Percentiles rank a stretch among this genome's conserved stretches.
Conservation (phyloP, 2,113 vertebrate species). For the Loxodonta africana region DNA sequence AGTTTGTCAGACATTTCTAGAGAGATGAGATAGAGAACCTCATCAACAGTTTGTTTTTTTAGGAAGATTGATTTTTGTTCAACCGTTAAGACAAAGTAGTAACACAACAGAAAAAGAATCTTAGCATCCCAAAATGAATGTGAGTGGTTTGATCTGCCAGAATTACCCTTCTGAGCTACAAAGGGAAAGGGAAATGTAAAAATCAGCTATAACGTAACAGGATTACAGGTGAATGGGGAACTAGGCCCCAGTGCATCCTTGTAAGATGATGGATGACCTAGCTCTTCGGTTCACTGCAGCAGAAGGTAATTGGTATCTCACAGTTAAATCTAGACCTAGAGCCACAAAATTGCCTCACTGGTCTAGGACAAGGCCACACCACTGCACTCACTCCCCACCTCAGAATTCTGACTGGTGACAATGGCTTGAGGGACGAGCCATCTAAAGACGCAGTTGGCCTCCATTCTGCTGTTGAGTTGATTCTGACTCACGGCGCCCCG, state of each 20-base stretch:
- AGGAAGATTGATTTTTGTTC: background rate
- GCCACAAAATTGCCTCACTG: background rate
- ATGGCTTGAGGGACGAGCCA: background rate
- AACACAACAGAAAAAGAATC: slow-evolving; percentile 10
- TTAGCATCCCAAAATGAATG: background rate
- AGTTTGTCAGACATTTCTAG: background rate
- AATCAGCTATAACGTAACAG: background rate
- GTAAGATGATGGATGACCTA: background rate
- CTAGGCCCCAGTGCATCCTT: background rate
- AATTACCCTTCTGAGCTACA: background rate
- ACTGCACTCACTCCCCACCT: no score
- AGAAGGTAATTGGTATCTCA: background rate
- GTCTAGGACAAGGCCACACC: background rate
- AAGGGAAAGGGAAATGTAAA: background rate
- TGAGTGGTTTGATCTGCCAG: background rate
- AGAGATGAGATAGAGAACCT: background rate
- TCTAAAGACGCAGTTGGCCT: background rate
- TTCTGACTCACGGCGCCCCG: background rate
- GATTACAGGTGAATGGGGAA: background rate
- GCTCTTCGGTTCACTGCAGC: background rate
- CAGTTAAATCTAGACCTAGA: slow-evolving; percentile 6
- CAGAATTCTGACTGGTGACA: background rate
- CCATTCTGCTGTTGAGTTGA: background rate
- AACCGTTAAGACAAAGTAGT: background rate
- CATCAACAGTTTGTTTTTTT: background rate